A percentile compares a stretch with the other conserved stretches of the same genome.
Evolutionary conservation across 1,140 invertebrate genomes (phyloP).

Genomic region (Cydia splendana): DNA sequence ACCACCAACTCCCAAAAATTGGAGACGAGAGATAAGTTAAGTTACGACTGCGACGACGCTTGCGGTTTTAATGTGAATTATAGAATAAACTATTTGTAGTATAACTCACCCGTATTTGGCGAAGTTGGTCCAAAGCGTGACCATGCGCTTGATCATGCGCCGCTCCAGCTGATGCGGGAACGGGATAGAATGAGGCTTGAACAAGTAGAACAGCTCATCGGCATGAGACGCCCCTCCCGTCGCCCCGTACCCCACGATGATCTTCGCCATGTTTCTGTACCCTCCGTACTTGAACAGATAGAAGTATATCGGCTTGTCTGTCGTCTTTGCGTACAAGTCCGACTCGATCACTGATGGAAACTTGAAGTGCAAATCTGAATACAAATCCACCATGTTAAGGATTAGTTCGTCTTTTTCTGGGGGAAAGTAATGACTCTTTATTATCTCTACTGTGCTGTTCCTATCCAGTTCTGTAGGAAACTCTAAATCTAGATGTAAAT

Average conservation of each 20-base stretch:
- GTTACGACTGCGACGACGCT: no score
- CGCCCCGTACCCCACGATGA: slow-evolving; percentile 52
- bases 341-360: slow-evolving; percentile 62
- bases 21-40: no score
- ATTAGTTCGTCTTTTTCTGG: slow-evolving; percentile 56
- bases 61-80: no score
- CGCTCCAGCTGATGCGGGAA: slow-evolving; percentile 57
- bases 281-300: slow-evolving; percentile 71
- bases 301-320: slow-evolving; percentile 65
- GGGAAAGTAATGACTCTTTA: slow-evolving; percentile 60
- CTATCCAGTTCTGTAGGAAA: slow-evolving; percentile 56
- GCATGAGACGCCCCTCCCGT: slow-evolving; percentile 63
- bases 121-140: slow-evolving; percentile 72
- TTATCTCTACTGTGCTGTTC: slow-evolving; percentile 50
- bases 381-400: slow-evolving; percentile 63
- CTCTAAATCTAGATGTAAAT: slow-evolving; percentile 56
- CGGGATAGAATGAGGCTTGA: slow-evolving; percentile 64
- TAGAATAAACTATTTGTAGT: no score
- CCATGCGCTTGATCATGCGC: slow-evolving; percentile 61
- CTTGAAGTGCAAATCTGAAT: slow-evolving; percentile 71
- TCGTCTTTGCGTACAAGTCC: slow-evolving; percentile 58
- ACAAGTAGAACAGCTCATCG: slow-evolving; percentile 72
- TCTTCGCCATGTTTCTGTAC: slow-evolving; percentile 64
- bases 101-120: slow-evolving; percentile 62
- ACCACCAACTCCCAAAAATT: no score